Evolutionary conservation across 2,113 vertebrate species (phyloP).

Genomic region (Eclectus roratus): DNA sequence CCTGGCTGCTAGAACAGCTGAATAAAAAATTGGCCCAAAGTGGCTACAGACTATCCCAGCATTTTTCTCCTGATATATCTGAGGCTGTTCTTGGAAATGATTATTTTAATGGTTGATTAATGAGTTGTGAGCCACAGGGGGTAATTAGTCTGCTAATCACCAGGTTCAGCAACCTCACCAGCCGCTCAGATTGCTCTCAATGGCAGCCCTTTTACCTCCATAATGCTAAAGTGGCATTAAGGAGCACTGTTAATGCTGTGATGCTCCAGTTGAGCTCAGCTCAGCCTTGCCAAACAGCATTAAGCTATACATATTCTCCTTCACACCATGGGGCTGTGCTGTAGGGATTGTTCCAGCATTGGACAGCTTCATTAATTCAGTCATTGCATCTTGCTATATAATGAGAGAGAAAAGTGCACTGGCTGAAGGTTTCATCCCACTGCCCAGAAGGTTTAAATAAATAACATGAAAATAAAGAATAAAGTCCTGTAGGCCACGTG

Average conservation of each 20-base stretch:
- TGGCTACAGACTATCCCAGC: not conserved
- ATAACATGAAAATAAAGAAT: not conserved
- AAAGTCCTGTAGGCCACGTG: not conserved
- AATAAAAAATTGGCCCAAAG: not conserved
- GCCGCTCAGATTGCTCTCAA: slow-evolving; percentile 1
- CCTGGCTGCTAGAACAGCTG: not conserved
- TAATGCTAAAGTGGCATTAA: slow-evolving; percentile 4
- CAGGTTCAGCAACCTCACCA: slow-evolving; percentile 26
- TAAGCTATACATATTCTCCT: not conserved
- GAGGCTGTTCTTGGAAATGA: slow-evolving; percentile 5
- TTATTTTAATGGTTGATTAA: slow-evolving; percentile 70
- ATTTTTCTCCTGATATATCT: not conserved
- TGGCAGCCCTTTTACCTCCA: not conserved
- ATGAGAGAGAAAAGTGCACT: not conserved
- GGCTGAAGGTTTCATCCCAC: slow-evolving; percentile 8
- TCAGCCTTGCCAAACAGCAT: not conserved
- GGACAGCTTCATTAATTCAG: slow-evolving; percentile 63
- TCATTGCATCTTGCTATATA: slow-evolving; percentile 12
- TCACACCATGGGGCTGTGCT: not conserved
- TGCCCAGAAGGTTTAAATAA: slow-evolving; percentile 17
- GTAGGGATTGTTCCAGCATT: not conserved
- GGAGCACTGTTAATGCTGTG: not conserved
- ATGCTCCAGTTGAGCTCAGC: slow-evolving; percentile 11
- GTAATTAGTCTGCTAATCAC: slow-evolving; percentile 62
- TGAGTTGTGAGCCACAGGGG: slow-evolving; percentile 55